Conservation (phyloP, 1,140 invertebrate species). For the Pseudomyrmex dendroicus region DNA sequence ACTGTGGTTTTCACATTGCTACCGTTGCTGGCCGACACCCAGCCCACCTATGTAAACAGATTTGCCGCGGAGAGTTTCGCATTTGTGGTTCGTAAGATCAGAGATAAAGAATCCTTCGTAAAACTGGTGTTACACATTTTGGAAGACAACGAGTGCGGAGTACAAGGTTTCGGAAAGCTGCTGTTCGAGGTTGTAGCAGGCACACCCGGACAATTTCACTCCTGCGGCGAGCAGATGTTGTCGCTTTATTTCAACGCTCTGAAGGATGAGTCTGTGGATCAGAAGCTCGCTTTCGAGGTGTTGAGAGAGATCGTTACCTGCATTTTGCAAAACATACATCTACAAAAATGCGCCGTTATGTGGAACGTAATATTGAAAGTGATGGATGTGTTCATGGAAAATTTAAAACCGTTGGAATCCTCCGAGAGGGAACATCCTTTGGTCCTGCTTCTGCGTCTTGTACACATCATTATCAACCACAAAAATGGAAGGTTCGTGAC, state of each 20-base stretch:
- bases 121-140: slow-evolving; percentile 89
- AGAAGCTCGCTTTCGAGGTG: slow-evolving; percentile 87
- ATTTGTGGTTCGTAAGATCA: slow-evolving; percentile 95
- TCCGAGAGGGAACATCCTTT: slow-evolving; percentile 73
- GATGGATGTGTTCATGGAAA: slow-evolving; percentile 72
- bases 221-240: slow-evolving; percentile 89
- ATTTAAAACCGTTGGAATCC: slow-evolving; percentile 30
- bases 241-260: slow-evolving; percentile 87
- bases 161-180: slow-evolving; percentile 91
- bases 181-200: slow-evolving; percentile 95
- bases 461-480: slow-evolving; percentile 87
- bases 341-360: slow-evolving; percentile 87
- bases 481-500: slow-evolving; percentile 88
- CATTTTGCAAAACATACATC: slow-evolving; percentile 86
- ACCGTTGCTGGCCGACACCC: slow-evolving; percentile 89
- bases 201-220: slow-evolving; percentile 93
- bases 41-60: slow-evolving; percentile 93
- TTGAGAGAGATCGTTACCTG: slow-evolving; percentile 87
- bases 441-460: slow-evolving; percentile 85
- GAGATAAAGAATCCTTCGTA: slow-evolving; percentile 91
- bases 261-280: slow-evolving; percentile 84
- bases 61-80: slow-evolving; percentile 98
- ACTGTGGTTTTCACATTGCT: slow-evolving; percentile 90
- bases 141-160: slow-evolving; percentile 87
- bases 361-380: slow-evolving; percentile 84